Evolutionary conservation across 2,113 vertebrate genomes (phyloP).

Genomic region (Channa maculata): DNA sequence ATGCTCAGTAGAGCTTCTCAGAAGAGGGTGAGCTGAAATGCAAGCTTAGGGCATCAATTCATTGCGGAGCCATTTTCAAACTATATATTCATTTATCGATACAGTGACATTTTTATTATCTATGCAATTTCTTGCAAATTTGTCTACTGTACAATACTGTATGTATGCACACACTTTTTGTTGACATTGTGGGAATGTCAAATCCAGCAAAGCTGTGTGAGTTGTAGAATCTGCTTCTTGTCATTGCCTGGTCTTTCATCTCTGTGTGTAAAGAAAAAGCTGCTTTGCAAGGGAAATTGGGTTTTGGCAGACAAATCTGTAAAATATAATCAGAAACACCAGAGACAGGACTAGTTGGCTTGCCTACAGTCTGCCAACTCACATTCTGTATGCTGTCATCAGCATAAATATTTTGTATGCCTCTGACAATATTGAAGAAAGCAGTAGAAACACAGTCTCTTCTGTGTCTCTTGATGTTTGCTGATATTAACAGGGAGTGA

Average conservation of each 20-base stretch:
- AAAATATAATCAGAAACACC: conserved; percentile 76
- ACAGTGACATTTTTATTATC: not conserved
- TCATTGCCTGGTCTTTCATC: conserved; percentile 77
- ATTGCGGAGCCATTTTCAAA: conserved; percentile 2
- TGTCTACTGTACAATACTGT: conserved; percentile 31
- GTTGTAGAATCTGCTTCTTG: conserved; percentile 76
- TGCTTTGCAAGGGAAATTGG: conserved; percentile 81
- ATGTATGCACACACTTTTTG: conserved; percentile 51
- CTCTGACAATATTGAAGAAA: conserved; percentile 48
- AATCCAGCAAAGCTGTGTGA: conserved; percentile 63
- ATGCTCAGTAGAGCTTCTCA: conserved; percentile 30
- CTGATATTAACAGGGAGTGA: not conserved
- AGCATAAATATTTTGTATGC: conserved; percentile 65
- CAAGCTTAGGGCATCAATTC: conserved; percentile 28
- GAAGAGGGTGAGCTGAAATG: conserved; percentile 22
- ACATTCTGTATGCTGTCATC: conserved; percentile 69
- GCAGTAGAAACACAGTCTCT: conserved; percentile 14
- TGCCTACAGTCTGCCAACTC: conserved; percentile 65
- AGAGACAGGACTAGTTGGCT: conserved; percentile 69
- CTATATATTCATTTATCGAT: conserved; percentile 16
- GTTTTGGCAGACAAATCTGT: conserved; percentile 78
- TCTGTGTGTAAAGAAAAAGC: conserved; percentile 69
- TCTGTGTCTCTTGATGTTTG: conserved; percentile 13
- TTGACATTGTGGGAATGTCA: conserved; percentile 68
- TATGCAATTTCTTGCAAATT: conserved; percentile 24